Evolutionary conservation across 2,797 vertebrate species (phyloP), one percentile per base, ranked within the genome.

Genomic region (Etheostoma nigrum): DNA sequence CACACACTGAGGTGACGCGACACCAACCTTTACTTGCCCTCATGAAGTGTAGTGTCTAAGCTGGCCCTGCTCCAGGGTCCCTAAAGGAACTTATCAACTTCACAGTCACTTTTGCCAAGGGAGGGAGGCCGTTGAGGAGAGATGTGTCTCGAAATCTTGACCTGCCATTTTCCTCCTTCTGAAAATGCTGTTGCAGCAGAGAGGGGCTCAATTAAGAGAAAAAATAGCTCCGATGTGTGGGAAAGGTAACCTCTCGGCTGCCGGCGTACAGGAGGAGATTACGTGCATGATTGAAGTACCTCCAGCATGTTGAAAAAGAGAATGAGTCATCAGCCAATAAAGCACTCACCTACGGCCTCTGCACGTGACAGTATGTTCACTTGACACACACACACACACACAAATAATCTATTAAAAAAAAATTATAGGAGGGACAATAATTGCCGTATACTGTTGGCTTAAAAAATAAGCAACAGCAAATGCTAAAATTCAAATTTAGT

Each of bases 141-240:
- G 12, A 52, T 81, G 83, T 74, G 80, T 85, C 84, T 84, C 23
- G 23, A 82, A 88, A 89, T 84, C 82, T 88, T 89, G 86, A 92
- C 92, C 89, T 79, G 89, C 83, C 86, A 90, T 90, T 91, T 92
- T 81, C 82, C 81, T 83, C 79, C 86, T 79, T 81, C 87, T 78
- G 78, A 86, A 89, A 93, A 86, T 4, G 89, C 90, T 91, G 92
- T 77, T 59, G 84, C 89, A 87, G 92, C 90, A 91, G 84, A 88
- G 87, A 71, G 53, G 81, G 81, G 90, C 89, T 94, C 92, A 92
- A 92, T 93, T 92, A 94, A 87, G 88, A 88, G 81, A 83, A 83
- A 86, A 86, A 88, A 87, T 82, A 73, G 63, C 86, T 78, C 63
- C 77, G 85, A 88, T 86, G 86, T 89, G 89, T 85, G 86, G 84